phyloP scores from a whole-genome alignment of 1,140 invertebrate genomes.

The Monochamus saltuarius region DNA sequence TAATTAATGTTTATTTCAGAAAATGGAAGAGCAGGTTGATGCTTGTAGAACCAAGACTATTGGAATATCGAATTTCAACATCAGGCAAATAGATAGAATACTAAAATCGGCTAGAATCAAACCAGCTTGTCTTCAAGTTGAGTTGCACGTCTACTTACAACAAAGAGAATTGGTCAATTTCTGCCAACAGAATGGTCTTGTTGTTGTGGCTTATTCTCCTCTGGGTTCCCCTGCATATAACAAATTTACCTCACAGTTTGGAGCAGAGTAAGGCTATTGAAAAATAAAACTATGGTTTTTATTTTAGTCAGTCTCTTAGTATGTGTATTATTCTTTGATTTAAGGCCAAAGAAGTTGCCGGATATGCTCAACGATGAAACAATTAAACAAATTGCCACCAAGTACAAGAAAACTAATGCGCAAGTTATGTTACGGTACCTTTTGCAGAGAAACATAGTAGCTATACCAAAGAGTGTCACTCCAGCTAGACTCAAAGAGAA shows the following conservation, averaged over 20 bases:
- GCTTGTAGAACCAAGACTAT: slow-evolving; percentile 65
- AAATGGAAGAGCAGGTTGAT: slow-evolving; percentile 71
- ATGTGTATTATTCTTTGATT: slow-evolving; percentile 48
- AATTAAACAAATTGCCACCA: slow-evolving; percentile 67
- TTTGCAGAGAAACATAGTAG: slow-evolving; percentile 69
- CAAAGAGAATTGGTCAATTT: slow-evolving; percentile 72
- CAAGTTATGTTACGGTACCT: slow-evolving; percentile 79
- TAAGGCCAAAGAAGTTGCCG: slow-evolving; percentile 57
- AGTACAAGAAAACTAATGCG: slow-evolving; percentile 70
- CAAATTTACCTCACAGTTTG: slow-evolving; percentile 51
- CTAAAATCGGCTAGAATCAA: slow-evolving; percentile 64
- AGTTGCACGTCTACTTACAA: slow-evolving; percentile 80
- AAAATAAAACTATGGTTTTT: too few species aligned
- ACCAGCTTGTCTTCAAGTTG: slow-evolving; percentile 73
- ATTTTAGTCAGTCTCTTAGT: too few species aligned
- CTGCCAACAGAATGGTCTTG: slow-evolving; percentile 70
- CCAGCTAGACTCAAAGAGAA: slow-evolving; percentile 67
- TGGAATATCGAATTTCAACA: slow-evolving; percentile 77
- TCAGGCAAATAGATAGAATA: slow-evolving; percentile 66
- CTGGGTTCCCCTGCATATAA: slow-evolving; percentile 69
- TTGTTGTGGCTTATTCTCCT: slow-evolving; percentile 79
- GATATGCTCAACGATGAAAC: slow-evolving; percentile 68
- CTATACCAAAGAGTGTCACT: slow-evolving; percentile 84
- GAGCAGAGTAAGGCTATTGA: slow-evolving; percentile 46
- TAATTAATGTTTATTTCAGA: slow-evolving; percentile 52